Conservation (phyloP, 2,888 invertebrate species). For the Phaonia tiefii region DNA sequence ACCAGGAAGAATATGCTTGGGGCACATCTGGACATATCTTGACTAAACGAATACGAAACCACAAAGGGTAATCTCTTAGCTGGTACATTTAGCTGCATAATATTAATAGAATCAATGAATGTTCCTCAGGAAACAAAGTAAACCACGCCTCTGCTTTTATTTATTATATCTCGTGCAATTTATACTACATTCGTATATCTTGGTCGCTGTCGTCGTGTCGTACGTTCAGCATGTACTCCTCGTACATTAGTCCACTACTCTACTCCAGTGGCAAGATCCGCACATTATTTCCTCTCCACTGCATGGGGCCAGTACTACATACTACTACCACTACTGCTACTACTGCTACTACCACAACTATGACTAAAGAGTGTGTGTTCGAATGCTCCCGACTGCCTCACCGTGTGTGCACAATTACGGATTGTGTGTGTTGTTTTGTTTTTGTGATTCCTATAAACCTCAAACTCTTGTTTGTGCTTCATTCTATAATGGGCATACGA, state of each 20-base stretch:
- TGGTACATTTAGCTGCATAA: too few relatives aligned
- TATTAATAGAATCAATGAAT: too few relatives aligned
- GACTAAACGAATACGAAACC: too few relatives aligned
- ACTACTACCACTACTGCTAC: too few relatives aligned
- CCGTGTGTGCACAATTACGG: neutral
- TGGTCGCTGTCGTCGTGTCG: slow-evolving; percentile 3
- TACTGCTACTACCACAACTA: too few relatives aligned
- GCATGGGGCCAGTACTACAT: slow-evolving; percentile 52
- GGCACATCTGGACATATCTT: too few relatives aligned
- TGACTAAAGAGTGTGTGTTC: slow-evolving; percentile 7
- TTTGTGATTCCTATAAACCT: slow-evolving; percentile 15
- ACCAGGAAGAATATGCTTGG: too few relatives aligned
- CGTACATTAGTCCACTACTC: slow-evolving; percentile 13
- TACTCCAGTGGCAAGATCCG: slow-evolving; percentile 52
- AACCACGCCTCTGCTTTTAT: slow-evolving; percentile 22
- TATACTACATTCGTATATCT: neutral
- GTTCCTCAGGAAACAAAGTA: too few relatives aligned
- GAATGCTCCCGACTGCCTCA: neutral
- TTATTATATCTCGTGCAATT: neutral
- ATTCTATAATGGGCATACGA: slow-evolving; percentile 25
- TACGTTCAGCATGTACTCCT: neutral
- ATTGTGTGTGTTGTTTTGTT: neutral
- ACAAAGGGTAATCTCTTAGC: too few relatives aligned
- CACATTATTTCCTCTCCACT: slow-evolving; percentile 49
- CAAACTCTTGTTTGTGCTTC: slow-evolving; percentile 38